phyloP scores from a whole-genome alignment of 2,888 invertebrate genomes.

The Amphipyra berbera region DNA sequence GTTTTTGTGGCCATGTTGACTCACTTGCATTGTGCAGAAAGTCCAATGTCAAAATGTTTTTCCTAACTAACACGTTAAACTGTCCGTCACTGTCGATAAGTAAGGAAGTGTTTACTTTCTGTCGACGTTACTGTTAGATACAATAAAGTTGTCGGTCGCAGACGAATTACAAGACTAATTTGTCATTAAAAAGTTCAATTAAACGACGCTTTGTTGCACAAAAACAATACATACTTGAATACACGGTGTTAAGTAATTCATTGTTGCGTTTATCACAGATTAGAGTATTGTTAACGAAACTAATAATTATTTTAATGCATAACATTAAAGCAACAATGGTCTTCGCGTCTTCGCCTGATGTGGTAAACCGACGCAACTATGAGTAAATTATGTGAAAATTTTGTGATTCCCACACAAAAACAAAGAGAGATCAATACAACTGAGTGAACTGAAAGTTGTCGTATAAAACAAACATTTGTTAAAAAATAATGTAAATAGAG shows the following conservation, averaged over 20 bases:
- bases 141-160: slow-evolving; percentile 15
- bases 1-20: slow-evolving; percentile 56
- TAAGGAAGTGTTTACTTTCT: slow-evolving; percentile 34
- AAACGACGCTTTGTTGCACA: slow-evolving; percentile 32
- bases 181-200: slow-evolving; percentile 21
- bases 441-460: slow-evolving; percentile 40
- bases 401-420: slow-evolving; percentile 27
- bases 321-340: slow-evolving; percentile 63
- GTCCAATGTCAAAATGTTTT: slow-evolving; percentile 36
- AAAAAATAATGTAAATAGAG: slow-evolving; percentile 23
- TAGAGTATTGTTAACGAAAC: slow-evolving; percentile 72
- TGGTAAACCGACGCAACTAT: slow-evolving; percentile 31
- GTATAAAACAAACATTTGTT: slow-evolving; percentile 18
- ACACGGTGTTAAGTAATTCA: slow-evolving; percentile 64
- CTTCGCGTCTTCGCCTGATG: slow-evolving; percentile 41
- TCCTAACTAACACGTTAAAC: slow-evolving; percentile 45
- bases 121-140: slow-evolving; percentile 10
- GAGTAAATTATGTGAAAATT: slow-evolving; percentile 29
- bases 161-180: slow-evolving; percentile 18
- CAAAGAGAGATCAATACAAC: slow-evolving; percentile 28
- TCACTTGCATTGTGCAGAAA: slow-evolving; percentile 53
- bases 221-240: slow-evolving; percentile 55
- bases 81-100: slow-evolving; percentile 25
- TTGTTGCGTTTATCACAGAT: slow-evolving; percentile 63
- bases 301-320: slow-evolving; percentile 68